phyloP scores from a whole-genome alignment of 2,113 vertebrate genomes.

The Pithys albifrons region DNA sequence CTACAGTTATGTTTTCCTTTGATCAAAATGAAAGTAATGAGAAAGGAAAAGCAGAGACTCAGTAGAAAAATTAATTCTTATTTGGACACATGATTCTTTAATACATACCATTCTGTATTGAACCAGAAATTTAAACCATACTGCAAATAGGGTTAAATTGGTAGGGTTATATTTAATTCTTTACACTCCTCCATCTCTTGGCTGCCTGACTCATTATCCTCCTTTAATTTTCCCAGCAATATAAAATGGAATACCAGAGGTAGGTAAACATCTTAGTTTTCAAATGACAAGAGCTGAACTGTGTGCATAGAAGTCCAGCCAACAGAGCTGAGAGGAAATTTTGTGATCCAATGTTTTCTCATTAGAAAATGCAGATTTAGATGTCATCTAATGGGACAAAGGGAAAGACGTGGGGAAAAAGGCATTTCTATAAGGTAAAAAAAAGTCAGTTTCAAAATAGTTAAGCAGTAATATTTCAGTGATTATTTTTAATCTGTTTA shows the following conservation, averaged over 20 bases:
- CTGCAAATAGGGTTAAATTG: neutral
- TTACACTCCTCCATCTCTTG: neutral
- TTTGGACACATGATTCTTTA: neutral
- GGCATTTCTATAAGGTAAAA: neutral
- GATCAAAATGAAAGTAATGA: slow-evolving; percentile 16
- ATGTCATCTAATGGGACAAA: neutral
- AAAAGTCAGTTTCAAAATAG: neutral
- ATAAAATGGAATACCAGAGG: neutral
- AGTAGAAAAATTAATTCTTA: neutral
- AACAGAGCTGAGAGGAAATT: neutral
- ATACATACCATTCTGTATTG: neutral
- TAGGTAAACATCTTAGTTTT: neutral
- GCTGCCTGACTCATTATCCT: neutral
- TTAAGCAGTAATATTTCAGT: rapidly evolving
- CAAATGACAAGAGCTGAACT: neutral
- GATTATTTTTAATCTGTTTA: neutral
- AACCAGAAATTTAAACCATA: neutral
- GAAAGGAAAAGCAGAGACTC: neutral
- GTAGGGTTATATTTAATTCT: neutral
- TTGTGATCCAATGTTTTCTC: neutral
- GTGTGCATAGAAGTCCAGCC: neutral
- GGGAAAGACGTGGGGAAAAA: neutral
- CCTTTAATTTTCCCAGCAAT: neutral
- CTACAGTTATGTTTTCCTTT: neutral
- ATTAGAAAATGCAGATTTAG: neutral